Evolutionary conservation across 2,797 vertebrate species (phyloP).

Genomic region (Chelon auratus): DNA sequence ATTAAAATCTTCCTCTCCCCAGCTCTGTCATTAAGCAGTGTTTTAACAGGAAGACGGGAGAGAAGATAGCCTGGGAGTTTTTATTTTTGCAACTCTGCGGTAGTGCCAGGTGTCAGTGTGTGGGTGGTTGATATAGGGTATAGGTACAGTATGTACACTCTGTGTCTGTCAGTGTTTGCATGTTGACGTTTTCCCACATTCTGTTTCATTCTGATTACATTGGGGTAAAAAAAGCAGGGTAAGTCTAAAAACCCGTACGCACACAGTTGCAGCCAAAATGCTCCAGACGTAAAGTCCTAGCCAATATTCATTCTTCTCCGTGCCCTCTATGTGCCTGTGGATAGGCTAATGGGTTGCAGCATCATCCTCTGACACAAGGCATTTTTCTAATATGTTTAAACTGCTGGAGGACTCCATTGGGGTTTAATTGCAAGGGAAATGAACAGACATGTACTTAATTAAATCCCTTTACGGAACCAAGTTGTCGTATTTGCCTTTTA

Average conservation of each 20-base stretch:
- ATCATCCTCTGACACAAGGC: conserved; percentile 70
- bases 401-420: conserved; percentile 75
- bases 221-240: not conserved
- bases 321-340: conserved; percentile 62
- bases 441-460: conserved; percentile 76
- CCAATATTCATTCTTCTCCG: conserved; percentile 51
- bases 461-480: conserved; percentile 63
- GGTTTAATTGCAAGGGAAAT: conserved; percentile 79
- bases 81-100: conserved; percentile 40
- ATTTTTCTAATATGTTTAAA: conserved; percentile 80
- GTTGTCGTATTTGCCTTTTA: conserved; percentile 72
- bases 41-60: conserved; percentile 57
- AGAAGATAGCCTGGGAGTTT: conserved; percentile 48
- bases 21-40: conserved; percentile 68
- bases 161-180: conserved; percentile 14
- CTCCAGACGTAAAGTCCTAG: conserved; percentile 37
- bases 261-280: conserved; percentile 15
- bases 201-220: not conserved
- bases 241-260: not conserved
- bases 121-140: conserved; percentile 25
- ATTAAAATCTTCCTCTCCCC: conserved; percentile 75
- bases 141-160: not conserved
- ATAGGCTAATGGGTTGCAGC: conserved; percentile 76
- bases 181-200: conserved; percentile 1
- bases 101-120: conserved; percentile 36